Conservation (phyloP, 2,113 vertebrate genomes). For the Macaca nemestrina region DNA sequence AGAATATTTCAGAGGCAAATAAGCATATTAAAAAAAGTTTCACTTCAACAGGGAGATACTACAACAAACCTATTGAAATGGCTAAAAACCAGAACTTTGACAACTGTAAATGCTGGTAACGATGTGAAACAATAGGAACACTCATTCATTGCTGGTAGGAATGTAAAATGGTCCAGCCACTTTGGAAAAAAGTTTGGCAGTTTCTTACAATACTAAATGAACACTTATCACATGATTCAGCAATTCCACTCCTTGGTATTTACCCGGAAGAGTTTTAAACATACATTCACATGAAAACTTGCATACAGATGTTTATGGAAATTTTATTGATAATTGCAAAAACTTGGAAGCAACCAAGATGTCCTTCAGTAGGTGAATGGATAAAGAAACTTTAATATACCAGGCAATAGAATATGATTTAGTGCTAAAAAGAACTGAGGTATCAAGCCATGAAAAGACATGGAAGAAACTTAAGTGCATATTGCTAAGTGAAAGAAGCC, state of each 20-base stretch:
- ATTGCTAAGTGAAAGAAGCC: not conserved
- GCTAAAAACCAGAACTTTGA: not conserved
- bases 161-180: not conserved
- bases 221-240: not conserved
- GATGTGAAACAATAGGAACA: not conserved
- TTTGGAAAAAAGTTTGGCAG: not conserved
- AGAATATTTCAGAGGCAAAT: not conserved
- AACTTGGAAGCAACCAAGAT: not conserved
- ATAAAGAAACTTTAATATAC: not conserved
- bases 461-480: not conserved
- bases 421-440: not conserved
- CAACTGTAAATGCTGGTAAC: not conserved
- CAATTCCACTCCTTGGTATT: not conserved
- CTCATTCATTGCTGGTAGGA: not conserved
- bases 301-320: not conserved
- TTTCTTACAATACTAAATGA: not conserved
- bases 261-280: not conserved
- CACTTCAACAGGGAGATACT: not conserved
- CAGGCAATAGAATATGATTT: not conserved
- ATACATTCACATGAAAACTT: not conserved
- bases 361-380: not conserved
- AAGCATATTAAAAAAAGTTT: not conserved
- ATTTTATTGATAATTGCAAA: not conserved
- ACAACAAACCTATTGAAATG: not conserved
- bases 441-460: not conserved